phyloP scores from a whole-genome alignment of 2,888 invertebrate species.

The Listrodromus nycthemerus region DNA sequence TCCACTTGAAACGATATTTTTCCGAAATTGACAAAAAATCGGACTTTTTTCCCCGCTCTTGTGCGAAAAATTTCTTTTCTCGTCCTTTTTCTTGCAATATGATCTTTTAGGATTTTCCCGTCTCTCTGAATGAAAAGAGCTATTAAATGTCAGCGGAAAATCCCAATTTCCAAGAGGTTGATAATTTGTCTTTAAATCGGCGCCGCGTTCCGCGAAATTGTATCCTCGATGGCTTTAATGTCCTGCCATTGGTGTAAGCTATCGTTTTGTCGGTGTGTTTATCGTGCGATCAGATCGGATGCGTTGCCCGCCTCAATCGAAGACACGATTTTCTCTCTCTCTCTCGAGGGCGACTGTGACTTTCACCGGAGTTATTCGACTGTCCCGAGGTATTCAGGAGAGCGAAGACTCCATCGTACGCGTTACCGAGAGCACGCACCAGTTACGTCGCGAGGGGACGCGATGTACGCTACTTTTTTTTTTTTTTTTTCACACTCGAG shows the following conservation, averaged over 20 bases:
- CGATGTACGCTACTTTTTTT: constrained; percentile 11
- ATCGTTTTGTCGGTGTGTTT: neutral
- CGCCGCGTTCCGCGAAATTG: too few relatives aligned
- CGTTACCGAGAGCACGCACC: constrained; percentile 34
- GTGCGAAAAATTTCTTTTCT: too few relatives aligned
- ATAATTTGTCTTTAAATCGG: neutral
- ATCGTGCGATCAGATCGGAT: neutral
- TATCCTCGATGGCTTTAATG: too few relatives aligned
- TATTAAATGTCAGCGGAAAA: too few relatives aligned
- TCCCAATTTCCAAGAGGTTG: too few relatives aligned
- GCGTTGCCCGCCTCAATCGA: neutral
- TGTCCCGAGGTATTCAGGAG: constrained; percentile 47
- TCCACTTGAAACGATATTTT: too few relatives aligned
- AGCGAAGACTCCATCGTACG: constrained; percentile 30
- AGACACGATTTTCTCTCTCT: neutral
- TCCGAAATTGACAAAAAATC: too few relatives aligned
- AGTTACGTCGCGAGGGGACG: constrained; percentile 26
- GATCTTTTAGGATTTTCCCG: neutral
- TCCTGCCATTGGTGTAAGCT: neutral
- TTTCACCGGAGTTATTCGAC: constrained; percentile 63
- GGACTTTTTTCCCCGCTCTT: too few relatives aligned
- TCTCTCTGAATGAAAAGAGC: neutral
- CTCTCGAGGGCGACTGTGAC: constrained; percentile 10
- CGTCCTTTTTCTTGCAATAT: neutral
- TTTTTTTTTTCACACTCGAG: neutral